Evolutionary conservation across 2,797 vertebrate species (phyloP).

Genomic region (Diglossa cyanea): DNA sequence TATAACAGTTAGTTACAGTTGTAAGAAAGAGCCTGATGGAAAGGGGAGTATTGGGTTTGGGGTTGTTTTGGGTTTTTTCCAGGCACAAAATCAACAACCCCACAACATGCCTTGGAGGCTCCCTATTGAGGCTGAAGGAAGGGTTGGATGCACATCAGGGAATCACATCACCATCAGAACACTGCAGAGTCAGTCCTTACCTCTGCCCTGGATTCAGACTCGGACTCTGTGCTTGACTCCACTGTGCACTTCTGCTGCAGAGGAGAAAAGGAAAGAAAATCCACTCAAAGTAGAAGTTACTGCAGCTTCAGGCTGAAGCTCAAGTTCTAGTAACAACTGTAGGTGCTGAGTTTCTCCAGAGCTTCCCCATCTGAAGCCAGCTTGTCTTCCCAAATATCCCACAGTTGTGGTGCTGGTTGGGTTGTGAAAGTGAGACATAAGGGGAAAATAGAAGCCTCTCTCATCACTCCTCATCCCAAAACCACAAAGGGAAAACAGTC

Average conservation of each 20-base stretch:
- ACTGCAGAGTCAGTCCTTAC: constrained; percentile 33
- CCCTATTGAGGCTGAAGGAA: not conserved
- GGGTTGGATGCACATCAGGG: not conserved
- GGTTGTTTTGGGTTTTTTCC: fast-evolving
- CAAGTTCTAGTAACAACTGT: not conserved
- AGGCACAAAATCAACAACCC: not conserved
- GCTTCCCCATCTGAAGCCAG: not conserved
- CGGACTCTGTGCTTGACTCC: constrained; percentile 85
- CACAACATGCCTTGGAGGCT: not conserved
- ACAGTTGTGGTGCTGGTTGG: not conserved
- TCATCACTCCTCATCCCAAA: not conserved
- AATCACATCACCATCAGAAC: not conserved
- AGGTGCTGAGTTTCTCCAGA: not conserved
- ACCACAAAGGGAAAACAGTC: not conserved
- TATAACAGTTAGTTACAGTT: fast-evolving
- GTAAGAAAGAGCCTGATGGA: not conserved
- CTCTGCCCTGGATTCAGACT: constrained; percentile 78
- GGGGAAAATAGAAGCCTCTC: not conserved
- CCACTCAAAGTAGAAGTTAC: not conserved
- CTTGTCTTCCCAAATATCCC: not conserved
- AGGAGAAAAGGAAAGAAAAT: not conserved
- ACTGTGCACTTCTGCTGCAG: constrained; percentile 80
- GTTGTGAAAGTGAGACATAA: not conserved
- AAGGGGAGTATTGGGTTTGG: fast-evolving
- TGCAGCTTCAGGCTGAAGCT: not conserved